A percentile compares a stretch with the other conserved stretches of the same genome.
phyloP scores from a whole-genome alignment of 2,888 invertebrate species.

The Epistrophe eligans region DNA sequence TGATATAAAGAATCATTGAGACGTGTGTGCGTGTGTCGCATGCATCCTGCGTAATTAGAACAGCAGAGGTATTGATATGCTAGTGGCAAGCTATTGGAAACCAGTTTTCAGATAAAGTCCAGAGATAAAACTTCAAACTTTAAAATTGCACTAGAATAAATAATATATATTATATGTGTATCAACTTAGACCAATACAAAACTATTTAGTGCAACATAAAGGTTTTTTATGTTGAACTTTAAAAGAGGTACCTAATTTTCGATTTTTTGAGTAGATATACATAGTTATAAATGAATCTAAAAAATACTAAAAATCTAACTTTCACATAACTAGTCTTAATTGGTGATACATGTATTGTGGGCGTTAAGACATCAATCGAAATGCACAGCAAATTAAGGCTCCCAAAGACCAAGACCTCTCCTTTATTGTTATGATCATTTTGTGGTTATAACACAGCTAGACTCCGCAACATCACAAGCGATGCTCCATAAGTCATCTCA shows the following conservation, averaged over 20 bases:
- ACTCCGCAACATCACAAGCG: background rate
- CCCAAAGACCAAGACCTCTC: slow-evolving; percentile 55
- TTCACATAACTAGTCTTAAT: background rate
- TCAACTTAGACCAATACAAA: too few species aligned
- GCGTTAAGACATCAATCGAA: slow-evolving; percentile 66
- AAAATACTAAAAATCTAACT: background rate
- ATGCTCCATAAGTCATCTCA: slow-evolving; percentile 15
- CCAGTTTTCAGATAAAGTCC: background rate
- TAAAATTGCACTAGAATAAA: too few species aligned
- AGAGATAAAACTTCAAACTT: background rate
- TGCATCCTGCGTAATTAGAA: background rate
- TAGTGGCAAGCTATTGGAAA: background rate
- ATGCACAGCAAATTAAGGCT: slow-evolving; percentile 71
- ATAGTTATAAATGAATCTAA: background rate
- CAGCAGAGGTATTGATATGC: background rate
- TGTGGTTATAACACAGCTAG: slow-evolving; percentile 55
- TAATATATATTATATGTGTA: too few species aligned
- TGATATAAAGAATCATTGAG: background rate
- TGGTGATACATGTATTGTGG: slow-evolving; percentile 68
- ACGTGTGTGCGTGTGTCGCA: background rate
- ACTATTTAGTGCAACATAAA: too few species aligned
- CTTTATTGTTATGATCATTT: slow-evolving; percentile 65
- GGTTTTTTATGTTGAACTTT: too few species aligned
- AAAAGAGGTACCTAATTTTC: background rate
- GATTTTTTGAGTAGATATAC: background rate